Evolutionary conservation across 1,140 invertebrate genomes (phyloP), one percentile per base, ranked within the genome.

Genomic region (Cydia amplana): DNA sequence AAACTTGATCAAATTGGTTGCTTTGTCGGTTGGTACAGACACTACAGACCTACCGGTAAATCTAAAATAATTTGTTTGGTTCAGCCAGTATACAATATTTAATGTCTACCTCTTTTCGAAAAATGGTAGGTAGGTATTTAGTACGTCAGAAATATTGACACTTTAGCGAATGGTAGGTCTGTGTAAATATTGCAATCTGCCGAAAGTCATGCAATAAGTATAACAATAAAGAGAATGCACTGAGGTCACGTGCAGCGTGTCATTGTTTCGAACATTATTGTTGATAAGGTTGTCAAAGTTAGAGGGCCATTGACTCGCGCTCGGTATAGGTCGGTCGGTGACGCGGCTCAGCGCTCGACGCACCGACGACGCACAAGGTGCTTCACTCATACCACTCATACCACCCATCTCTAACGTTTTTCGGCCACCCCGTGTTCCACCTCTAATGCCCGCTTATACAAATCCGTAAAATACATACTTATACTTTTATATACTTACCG

Each of bases 281-380:
- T 70, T 70, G 65, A 70, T 70, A 70, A 70, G 65, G 65, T 70
- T 70, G 65, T 36, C 65, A n/a, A 70, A 70, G 65, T 70, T 70
- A 70, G 65, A 70, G 65, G 65, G 65, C 65, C 65, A 40, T 70
- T 70, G 65, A 70, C 65, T 70, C 65, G 36, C 25, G 65, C 25
- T 32, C 28, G 28, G 64, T 65, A n/a, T n/a, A 70, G 65, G 65
- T 36, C 65, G 65, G 65, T 70, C 28, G 55, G 55, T 60, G 55
- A 60, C 55, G 65, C 65, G 16, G 65, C 65, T 70, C 32, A 10
- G 64, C 25, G 64, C 64, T 14, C 64, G 25, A 36, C 65, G 65
- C 32, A 36, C 65, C 65, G 23, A 25, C 25, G 32, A 32, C 32
- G 65, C 65, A 36, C 65, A 20, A 70, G 65, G 36, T 70, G 32